These are phyloP conservation scores for Erpetoichthys calabaricus DNA, from an alignment of 2,797 vertebrate genomes.

Conservation along the genomic window DNA sequence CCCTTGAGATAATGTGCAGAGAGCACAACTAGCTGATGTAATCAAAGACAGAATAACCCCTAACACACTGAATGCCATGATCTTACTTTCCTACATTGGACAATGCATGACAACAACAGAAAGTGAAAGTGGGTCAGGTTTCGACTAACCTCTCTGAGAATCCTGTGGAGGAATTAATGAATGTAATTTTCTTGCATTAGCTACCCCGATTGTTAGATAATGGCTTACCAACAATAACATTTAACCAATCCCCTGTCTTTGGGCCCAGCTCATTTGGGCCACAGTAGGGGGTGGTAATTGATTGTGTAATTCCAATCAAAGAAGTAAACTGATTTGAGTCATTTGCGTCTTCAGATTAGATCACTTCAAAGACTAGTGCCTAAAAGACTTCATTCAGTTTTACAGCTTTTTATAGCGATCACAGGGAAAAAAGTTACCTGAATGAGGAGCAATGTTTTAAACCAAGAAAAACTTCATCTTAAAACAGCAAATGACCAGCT, in stretches of 20 bases:
- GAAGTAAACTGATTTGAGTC: slow-evolving; percentile 52
- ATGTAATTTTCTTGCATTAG: slow-evolving; percentile 63
- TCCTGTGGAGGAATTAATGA: slow-evolving; percentile 66
- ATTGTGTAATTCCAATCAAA: slow-evolving; percentile 50
- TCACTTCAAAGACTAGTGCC: slow-evolving; percentile 34
- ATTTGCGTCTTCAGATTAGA: slow-evolving; percentile 35
- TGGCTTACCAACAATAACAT: slow-evolving; percentile 70
- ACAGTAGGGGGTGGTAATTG: slow-evolving; percentile 42
- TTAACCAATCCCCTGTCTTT: slow-evolving; percentile 68
- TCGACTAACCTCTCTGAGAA: slow-evolving; percentile 51
- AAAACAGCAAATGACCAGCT: no score
- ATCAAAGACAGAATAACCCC: neutral
- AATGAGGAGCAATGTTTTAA: no score
- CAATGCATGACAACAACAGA: slow-evolving; percentile 44
- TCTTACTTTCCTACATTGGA: slow-evolving; percentile 44
- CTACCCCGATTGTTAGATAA: slow-evolving; percentile 68
- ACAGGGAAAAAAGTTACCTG: no score
- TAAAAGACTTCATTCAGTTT: slow-evolving; percentile 15
- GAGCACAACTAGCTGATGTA: slow-evolving; percentile 4
- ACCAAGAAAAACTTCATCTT: no score
- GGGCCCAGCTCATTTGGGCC: slow-evolving; percentile 56
- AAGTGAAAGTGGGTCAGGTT: slow-evolving; percentile 70
- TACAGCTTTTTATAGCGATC: slow-evolving; percentile 2
- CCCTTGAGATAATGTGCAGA: slow-evolving; percentile 1
- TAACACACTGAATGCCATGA: slow-evolving; percentile 26